Percentiles rank a stretch among this genome's conserved stretches.
Conservation (phyloP, 2,888 invertebrate genomes). For the Pecten maximus region DNA sequence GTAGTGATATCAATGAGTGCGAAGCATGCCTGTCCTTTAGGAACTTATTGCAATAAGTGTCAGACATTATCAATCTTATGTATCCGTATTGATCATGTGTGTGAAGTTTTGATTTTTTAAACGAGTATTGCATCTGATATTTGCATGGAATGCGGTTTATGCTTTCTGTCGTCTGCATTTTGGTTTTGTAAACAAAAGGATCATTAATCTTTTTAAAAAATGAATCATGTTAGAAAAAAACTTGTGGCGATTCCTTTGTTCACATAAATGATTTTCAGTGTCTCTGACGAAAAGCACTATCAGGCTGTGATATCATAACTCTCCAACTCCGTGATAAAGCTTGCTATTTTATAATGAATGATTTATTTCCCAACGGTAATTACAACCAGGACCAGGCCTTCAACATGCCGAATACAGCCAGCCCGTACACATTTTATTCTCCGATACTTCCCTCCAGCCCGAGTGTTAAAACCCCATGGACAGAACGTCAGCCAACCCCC, state of each 20-base stretch:
- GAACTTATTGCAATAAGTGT: background rate
- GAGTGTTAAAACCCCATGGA: conserved; percentile 1
- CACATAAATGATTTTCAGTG: background rate
- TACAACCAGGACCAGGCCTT: background rate
- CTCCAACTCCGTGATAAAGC: conserved; percentile 1
- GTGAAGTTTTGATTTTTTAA: background rate
- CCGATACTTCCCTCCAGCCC: background rate
- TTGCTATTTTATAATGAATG: conserved; percentile 26
- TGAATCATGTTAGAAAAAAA: background rate
- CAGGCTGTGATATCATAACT: background rate
- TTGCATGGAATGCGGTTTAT: background rate
- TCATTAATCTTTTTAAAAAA: background rate
- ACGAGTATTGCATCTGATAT: background rate
- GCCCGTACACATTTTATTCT: conserved; percentile 25
- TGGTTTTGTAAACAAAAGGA: background rate
- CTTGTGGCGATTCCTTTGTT: background rate
- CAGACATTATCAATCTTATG: background rate
- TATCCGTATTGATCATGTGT: background rate
- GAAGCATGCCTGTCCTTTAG: background rate
- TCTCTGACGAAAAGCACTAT: background rate
- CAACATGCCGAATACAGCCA: conserved; percentile 26
- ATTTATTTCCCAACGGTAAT: conserved; percentile 29
- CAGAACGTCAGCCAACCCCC: conserved; percentile 26
- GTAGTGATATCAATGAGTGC: background rate
- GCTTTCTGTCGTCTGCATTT: background rate